Evolutionary conservation across 2,888 invertebrate genomes (phyloP), one percentile per base, ranked within the genome.

Genomic region (Abrostola triplasia): DNA sequence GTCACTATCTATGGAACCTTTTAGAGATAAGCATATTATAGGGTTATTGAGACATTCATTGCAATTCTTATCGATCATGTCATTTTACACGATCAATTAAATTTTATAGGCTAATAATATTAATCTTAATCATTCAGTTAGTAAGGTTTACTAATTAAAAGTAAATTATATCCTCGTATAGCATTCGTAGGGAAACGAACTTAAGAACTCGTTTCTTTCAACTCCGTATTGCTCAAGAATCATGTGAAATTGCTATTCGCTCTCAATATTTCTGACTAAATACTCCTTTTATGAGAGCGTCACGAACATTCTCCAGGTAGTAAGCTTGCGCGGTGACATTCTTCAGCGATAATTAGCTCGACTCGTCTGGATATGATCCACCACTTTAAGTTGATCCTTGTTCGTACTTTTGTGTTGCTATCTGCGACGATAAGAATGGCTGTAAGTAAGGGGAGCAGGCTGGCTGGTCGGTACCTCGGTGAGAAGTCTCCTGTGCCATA

Each of bases 341-440:
- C 76, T 64, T 56, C 63, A 56, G 62, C 49, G 72, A 73, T 80
- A 80, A 82, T 81, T 82, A 77, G 36, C 64, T 38, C 4, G 63
- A 42, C 68, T 66, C 65, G 73, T 47, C 60, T 63, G 51, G 35
- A 37, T 64, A 59, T 64, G 58, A 59, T 59, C 59, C 44, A 44
- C 73, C 73, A 78, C 37, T 54, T 50, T 69, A 66, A 42, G 24
- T 36, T 74, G 75, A 72, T 42, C 72, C 49, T 53, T 54, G 51
- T 51, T 6, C 50, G 24, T 55, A 44, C 35, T 41, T 36, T 36
- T 56, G n/a, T 36, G 0, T 35, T 6, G 36, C n/a, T 13, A 44
- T 41, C 37, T 53, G 61, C 47, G 13, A 24, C 11, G 8, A 11
- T 10, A 7, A 41, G 12, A 42, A 50, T 24, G 48, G 50, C 12